Conservation (phyloP, 1,140 invertebrate genomes). For the Drepana arcuata region DNA sequence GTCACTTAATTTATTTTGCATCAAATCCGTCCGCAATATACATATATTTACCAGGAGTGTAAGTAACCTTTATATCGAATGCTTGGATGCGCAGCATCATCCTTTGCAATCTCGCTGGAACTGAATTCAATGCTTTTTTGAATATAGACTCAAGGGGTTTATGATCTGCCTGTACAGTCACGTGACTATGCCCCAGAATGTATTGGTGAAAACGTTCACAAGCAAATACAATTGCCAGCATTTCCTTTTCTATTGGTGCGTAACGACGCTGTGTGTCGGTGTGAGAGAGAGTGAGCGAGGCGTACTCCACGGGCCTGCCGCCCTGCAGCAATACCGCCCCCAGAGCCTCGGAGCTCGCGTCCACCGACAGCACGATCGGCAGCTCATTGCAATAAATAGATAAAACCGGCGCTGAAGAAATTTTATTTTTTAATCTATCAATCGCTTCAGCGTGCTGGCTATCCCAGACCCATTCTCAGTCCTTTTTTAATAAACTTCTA, state of each 20-base stretch:
- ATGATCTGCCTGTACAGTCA: background rate
- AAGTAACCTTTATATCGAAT: slow-evolving; percentile 2
- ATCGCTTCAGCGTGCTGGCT: background rate
- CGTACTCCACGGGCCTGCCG: background rate
- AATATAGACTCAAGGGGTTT: background rate
- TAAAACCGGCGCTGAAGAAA: background rate
- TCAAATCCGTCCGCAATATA: slow-evolving; percentile 8
- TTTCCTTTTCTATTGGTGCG: background rate
- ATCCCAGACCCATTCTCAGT: background rate
- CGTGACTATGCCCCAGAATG: slow-evolving; percentile 3
- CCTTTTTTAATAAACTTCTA: background rate
- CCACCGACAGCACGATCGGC: background rate
- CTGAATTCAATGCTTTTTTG: background rate
- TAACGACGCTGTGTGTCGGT: background rate
- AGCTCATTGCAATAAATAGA: background rate
- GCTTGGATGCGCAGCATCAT: slow-evolving; percentile 3
- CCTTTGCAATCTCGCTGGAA: slow-evolving; percentile 4
- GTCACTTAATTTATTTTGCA: slow-evolving; percentile 5
- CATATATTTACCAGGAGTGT: slow-evolving; percentile 11
- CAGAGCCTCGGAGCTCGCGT: background rate
- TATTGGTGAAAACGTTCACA: slow-evolving; percentile 6
- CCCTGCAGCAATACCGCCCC: background rate
- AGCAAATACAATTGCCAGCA: background rate
- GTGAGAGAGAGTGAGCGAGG: background rate
- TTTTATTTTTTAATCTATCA: background rate